A percentile compares a stretch with the other conserved stretches of the same genome.
phyloP scores from a whole-genome alignment of 2,888 invertebrate species.

The Cantharis rustica region DNA sequence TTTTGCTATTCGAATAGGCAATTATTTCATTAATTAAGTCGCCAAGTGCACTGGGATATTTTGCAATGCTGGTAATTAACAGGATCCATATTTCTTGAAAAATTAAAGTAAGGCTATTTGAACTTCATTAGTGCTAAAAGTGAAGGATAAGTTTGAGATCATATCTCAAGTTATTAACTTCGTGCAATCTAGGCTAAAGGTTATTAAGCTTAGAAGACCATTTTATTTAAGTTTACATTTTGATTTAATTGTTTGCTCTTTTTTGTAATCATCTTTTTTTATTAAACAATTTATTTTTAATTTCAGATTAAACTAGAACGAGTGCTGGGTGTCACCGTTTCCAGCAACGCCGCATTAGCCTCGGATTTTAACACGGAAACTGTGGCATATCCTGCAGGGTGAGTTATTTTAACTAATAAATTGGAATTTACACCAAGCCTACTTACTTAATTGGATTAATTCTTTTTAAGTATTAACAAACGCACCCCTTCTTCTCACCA shows the following conservation, averaged over 20 bases:
- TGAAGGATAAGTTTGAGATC: background rate
- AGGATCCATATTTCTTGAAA: background rate
- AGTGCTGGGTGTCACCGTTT: conserved; percentile 93
- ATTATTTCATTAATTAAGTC: background rate
- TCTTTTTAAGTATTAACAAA: background rate
- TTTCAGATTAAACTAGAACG: conserved; percentile 93
- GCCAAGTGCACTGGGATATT: background rate
- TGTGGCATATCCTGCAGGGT: conserved; percentile 97
- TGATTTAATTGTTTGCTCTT: background rate
- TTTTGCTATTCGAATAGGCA: background rate
- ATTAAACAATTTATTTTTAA: conserved; percentile 41
- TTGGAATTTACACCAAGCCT: background rate
- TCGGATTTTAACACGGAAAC: conserved; percentile 85
- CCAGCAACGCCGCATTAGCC: conserved; percentile 89
- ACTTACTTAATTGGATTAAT: background rate
- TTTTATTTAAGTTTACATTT: background rate
- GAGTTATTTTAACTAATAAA: conserved; percentile 56
- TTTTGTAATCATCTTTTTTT: conserved; percentile 12
- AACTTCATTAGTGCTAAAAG: background rate
- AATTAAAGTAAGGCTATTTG: conserved; percentile 3
- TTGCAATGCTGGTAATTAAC: background rate
- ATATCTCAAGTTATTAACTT: conserved; percentile 1
- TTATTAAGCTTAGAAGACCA: background rate
- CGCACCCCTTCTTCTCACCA: too few relatives aligned
- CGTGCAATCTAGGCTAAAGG: conserved; percentile 18